A percentile compares a stretch with the other conserved stretches of the same genome.
Conservation (phyloP, 1,140 invertebrate species). For the Diachasma alloeum region DNA sequence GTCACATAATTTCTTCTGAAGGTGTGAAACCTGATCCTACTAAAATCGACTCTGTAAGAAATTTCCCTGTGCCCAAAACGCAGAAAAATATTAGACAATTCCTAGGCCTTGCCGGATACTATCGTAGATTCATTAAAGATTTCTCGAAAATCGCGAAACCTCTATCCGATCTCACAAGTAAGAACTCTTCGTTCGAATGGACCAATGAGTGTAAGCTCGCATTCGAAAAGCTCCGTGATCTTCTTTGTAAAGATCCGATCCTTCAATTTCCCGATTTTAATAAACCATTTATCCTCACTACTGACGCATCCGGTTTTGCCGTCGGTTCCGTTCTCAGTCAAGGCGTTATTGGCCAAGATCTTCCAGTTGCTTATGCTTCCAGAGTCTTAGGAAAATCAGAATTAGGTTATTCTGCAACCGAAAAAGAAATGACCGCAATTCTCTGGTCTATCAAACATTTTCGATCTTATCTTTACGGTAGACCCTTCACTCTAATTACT, state of each 20-base stretch:
- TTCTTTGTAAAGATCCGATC: neutral
- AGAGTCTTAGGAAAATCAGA: slow-evolving; percentile 48
- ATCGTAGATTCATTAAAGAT: too few relatives aligned
- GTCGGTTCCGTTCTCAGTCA: slow-evolving; percentile 47
- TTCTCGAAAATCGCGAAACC: slow-evolving; percentile 12
- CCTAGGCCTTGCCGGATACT: slow-evolving; percentile 33
- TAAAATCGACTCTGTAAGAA: neutral
- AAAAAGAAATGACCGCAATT: slow-evolving; percentile 24
- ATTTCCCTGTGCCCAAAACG: neutral
- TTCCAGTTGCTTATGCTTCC: slow-evolving; percentile 46
- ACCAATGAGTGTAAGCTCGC: neutral
- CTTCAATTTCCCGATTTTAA: slow-evolving; percentile 11
- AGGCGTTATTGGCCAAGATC: slow-evolving; percentile 25
- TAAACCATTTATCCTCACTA: neutral
- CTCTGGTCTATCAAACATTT: slow-evolving; percentile 52
- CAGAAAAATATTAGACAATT: slow-evolving; percentile 29
- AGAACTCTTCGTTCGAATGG: neutral
- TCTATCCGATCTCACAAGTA: slow-evolving; percentile 5
- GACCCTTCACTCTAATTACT: slow-evolving; percentile 52
- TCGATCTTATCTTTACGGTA: slow-evolving; percentile 48
- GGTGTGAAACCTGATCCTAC: slow-evolving; percentile 18
- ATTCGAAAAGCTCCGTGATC: too few relatives aligned
- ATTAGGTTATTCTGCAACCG: slow-evolving; percentile 52
- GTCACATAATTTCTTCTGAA: slow-evolving; percentile 13
- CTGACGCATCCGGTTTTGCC: too few relatives aligned